phyloP scores from a whole-genome alignment of 2,888 invertebrate species.

The Pseudanteris insignis region DNA sequence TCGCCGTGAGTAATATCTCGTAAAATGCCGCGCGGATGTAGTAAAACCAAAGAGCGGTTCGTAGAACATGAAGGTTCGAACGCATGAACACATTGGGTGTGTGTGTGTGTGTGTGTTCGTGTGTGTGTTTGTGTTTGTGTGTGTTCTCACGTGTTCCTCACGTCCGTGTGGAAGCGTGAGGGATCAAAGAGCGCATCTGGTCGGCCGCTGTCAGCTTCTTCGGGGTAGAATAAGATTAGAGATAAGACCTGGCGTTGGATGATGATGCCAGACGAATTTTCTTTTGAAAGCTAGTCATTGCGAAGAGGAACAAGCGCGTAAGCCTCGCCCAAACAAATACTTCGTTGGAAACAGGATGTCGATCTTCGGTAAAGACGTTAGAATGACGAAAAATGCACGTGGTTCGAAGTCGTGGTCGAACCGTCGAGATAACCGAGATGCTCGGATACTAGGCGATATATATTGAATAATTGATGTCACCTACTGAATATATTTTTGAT shows the following conservation, averaged over 20 bases:
- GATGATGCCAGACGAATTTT: conserved; percentile 39
- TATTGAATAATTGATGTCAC: conserved; percentile 1
- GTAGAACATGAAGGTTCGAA: too few relatives aligned
- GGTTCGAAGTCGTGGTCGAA: too few relatives aligned
- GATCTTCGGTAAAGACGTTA: conserved; percentile 17
- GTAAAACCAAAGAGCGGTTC: too few relatives aligned
- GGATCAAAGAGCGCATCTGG: conserved; percentile 42
- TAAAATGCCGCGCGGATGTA: too few relatives aligned
- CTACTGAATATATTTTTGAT: too few relatives aligned
- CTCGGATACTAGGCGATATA: not conserved
- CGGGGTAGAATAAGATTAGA: conserved; percentile 40
- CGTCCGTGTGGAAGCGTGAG: conserved; percentile 1
- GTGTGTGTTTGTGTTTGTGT: too few relatives aligned
- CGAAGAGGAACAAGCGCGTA: conserved; percentile 38
- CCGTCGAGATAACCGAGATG: too few relatives aligned
- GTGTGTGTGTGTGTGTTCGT: too few relatives aligned
- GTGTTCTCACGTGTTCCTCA: too few relatives aligned
- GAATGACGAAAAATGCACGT: conserved; percentile 6
- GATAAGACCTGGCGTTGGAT: conserved; percentile 35
- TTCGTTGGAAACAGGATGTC: conserved; percentile 5
- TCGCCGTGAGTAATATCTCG: too few relatives aligned
- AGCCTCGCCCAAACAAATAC: conserved; percentile 23
- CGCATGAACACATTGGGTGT: too few relatives aligned
- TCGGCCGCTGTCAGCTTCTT: conserved; percentile 40
- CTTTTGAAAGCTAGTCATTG: conserved; percentile 41